Conservation (phyloP, 2,797 vertebrate species). For the Enteromius trimaculatus region DNA sequence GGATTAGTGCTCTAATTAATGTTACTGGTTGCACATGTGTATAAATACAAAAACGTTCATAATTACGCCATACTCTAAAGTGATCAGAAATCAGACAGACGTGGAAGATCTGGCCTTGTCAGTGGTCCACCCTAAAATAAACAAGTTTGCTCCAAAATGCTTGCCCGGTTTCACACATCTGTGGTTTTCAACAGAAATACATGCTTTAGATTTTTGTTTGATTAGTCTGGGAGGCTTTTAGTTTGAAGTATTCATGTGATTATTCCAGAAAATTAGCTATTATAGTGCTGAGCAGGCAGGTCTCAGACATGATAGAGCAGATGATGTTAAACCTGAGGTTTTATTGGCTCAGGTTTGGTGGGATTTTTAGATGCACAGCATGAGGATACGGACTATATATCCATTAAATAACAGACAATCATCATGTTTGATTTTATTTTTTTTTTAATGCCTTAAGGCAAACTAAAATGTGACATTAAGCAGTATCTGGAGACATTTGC, state of each 20-base stretch:
- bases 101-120: background rate
- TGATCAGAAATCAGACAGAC: background rate
- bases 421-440: too few species aligned
- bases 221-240: conserved; percentile 1
- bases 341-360: conserved; percentile 15
- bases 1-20: background rate
- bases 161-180: conserved; percentile 10
- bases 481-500: too few species aligned
- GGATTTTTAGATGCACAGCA: conserved; percentile 25
- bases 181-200: conserved; percentile 7
- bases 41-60: background rate
- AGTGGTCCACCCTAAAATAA: background rate
- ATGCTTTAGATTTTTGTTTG: background rate
- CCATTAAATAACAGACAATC: background rate
- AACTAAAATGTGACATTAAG: too few species aligned
- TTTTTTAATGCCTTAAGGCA: too few species aligned
- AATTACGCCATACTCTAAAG: background rate
- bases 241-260: conserved; percentile 56
- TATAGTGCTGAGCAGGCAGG: background rate
- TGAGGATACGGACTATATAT: conserved; percentile 2
- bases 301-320: conserved; percentile 23
- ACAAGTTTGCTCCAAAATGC: background rate
- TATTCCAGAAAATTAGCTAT: conserved; percentile 60
- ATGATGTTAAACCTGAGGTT: conserved; percentile 9
- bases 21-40: background rate